phyloP scores from a whole-genome alignment of 2,888 invertebrate genomes.

The Drosophila meridiana region DNA sequence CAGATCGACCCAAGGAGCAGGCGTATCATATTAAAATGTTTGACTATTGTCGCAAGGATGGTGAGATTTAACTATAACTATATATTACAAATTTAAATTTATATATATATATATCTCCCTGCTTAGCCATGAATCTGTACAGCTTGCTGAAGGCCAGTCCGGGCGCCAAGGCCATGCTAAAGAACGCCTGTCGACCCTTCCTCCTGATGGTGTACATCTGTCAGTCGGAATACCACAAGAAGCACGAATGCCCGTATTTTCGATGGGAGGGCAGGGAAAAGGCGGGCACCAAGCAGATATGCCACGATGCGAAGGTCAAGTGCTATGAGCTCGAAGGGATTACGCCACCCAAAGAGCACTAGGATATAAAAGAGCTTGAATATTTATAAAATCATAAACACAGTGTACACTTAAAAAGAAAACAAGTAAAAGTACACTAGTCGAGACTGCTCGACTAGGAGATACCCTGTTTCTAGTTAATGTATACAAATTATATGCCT shows the following conservation, averaged over 20 bases:
- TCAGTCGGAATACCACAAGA: constrained; percentile 60
- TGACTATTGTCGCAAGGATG: constrained; percentile 64
- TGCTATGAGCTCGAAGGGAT: constrained; percentile 71
- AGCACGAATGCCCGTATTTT: constrained; percentile 70
- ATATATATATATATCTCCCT: background rate
- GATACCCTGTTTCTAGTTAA: no score
- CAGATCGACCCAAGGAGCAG: constrained; percentile 62
- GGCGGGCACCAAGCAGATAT: constrained; percentile 22
- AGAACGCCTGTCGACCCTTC: constrained; percentile 65
- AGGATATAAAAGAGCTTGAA: background rate
- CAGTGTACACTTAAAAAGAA: constrained; percentile 3
- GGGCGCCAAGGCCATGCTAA: constrained; percentile 44
- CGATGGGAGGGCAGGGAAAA: constrained; percentile 55
- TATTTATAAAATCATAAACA: constrained; percentile 20
- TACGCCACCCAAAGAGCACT: constrained; percentile 7
- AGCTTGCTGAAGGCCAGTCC: constrained; percentile 54
- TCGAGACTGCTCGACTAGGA: no score
- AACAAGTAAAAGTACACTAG: background rate
- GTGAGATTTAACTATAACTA: constrained; percentile 33
- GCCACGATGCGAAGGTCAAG: constrained; percentile 45
- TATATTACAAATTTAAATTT: background rate
- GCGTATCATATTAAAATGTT: constrained; percentile 61
- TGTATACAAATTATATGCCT: no score
- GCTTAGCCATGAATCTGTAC: constrained; percentile 36
- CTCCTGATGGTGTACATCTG: constrained; percentile 66